Percentiles rank a stretch among this genome's conserved stretches.
phyloP scores from a whole-genome alignment of 2,113 vertebrate species.

The Dicrurus megarhynchus region DNA sequence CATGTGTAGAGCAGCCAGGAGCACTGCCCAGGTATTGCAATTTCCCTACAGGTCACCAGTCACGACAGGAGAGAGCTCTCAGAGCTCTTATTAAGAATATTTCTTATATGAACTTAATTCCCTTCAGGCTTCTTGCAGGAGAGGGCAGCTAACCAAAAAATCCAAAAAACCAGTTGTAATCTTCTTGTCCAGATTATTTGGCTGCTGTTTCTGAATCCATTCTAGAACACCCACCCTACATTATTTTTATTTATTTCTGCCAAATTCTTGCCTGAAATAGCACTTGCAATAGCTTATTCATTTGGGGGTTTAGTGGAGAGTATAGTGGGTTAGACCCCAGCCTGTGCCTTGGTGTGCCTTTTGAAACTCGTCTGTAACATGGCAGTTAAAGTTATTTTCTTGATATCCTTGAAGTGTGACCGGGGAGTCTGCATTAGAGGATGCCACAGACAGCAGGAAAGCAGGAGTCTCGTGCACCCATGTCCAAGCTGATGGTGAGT shows the following conservation, averaged over 20 bases:
- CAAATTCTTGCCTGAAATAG: background rate
- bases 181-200: background rate
- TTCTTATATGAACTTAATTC: background rate
- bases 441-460: background rate
- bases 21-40: background rate
- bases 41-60: background rate
- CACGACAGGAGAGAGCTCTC: background rate
- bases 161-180: background rate
- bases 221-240: background rate
- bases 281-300: background rate
- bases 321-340: background rate
- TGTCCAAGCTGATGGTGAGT: conserved; percentile 56
- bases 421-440: background rate
- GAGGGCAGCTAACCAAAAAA: background rate
- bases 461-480: background rate
- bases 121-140: background rate
- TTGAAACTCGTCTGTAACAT: background rate
- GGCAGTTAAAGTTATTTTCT: conserved; percentile 30
- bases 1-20: background rate
- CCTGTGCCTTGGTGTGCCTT: background rate
- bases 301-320: background rate
- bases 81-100: background rate
- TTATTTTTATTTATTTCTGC: background rate
- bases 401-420: conserved; percentile 35
- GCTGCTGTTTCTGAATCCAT: background rate